Conservation (phyloP, 2,888 invertebrate genomes). For the Melieria omissa region DNA sequence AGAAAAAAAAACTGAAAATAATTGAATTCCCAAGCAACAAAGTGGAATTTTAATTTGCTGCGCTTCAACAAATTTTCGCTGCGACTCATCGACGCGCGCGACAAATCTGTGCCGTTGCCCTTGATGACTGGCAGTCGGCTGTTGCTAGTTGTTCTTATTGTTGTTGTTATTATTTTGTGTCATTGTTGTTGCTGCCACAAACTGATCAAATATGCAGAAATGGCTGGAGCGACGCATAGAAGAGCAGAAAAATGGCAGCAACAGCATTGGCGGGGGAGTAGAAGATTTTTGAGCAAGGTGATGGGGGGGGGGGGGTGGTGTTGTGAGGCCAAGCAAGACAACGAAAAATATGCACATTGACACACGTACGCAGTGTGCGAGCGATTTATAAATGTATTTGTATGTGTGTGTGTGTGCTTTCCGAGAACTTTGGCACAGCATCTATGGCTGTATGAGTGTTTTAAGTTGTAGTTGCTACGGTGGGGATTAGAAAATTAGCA, state of each 20-base stretch:
- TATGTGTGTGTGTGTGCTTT: too few species aligned
- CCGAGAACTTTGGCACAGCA: too few species aligned
- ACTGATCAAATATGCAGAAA: conserved; percentile 11
- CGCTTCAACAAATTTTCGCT: conserved; percentile 44
- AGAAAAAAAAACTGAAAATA: conserved; percentile 48
- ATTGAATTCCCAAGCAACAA: conserved; percentile 63
- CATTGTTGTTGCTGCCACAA: neutral
- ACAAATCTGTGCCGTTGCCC: conserved; percentile 25
- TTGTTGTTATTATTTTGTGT: neutral
- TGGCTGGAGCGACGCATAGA: neutral
- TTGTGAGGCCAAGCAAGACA: conserved; percentile 56
- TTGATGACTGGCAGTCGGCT: neutral
- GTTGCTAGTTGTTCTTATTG: neutral
- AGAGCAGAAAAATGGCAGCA: conserved; percentile 1
- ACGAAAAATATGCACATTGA: conserved; percentile 55
- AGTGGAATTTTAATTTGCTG: conserved; percentile 61
- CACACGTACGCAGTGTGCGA: conserved; percentile 48
- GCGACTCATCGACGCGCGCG: conserved; percentile 15
- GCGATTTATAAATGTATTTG: conserved; percentile 43
- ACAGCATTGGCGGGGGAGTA: conserved; percentile 25
- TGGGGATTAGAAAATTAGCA: conserved; percentile 56
- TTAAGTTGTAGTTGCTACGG: too few species aligned
- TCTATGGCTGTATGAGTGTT: too few species aligned
- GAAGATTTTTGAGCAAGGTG: neutral
- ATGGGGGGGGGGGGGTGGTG: neutral